Conservation (phyloP, 2,888 invertebrate genomes). For the Thecocarcelia acutangulata region DNA sequence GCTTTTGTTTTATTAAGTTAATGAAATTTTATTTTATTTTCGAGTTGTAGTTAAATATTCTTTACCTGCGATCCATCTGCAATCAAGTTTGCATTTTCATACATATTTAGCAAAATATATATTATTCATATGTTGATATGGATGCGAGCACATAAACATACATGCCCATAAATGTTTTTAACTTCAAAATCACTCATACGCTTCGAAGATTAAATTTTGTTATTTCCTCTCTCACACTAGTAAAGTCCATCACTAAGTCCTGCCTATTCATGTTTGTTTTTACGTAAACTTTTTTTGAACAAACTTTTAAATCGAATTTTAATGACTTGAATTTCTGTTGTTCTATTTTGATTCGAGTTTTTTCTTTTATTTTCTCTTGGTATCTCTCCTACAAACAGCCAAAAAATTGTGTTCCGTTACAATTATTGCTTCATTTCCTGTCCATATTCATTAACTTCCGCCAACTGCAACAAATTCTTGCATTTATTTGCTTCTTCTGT, state of each 20-base stretch:
- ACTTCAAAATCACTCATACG: constrained; percentile 21
- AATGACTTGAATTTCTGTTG: constrained; percentile 48
- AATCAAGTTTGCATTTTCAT: too few relatives aligned
- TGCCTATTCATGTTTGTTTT: background rate
- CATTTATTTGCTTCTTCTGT: constrained; percentile 47
- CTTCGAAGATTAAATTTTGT: constrained; percentile 1
- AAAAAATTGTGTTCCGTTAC: constrained; percentile 66
- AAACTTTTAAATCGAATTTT: constrained; percentile 58
- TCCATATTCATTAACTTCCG: constrained; percentile 69
- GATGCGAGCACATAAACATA: too few relatives aligned
- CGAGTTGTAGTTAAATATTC: too few relatives aligned
- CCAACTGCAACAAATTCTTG: constrained; percentile 64
- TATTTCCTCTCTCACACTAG: constrained; percentile 10
- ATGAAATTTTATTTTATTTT: too few relatives aligned
- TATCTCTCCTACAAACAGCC: constrained; percentile 28
- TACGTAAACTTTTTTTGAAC: constrained; percentile 26
- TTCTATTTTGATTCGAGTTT: background rate
- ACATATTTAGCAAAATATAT: too few relatives aligned
- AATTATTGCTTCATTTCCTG: constrained; percentile 69
- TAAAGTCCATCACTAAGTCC: background rate
- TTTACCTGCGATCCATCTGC: too few relatives aligned
- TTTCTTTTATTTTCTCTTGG: background rate
- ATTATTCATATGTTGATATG: too few relatives aligned
- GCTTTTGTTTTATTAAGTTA: too few relatives aligned
- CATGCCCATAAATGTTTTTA: background rate